phyloP scores from a whole-genome alignment of 1,140 invertebrate genomes.

The Vanessa tameamea region DNA sequence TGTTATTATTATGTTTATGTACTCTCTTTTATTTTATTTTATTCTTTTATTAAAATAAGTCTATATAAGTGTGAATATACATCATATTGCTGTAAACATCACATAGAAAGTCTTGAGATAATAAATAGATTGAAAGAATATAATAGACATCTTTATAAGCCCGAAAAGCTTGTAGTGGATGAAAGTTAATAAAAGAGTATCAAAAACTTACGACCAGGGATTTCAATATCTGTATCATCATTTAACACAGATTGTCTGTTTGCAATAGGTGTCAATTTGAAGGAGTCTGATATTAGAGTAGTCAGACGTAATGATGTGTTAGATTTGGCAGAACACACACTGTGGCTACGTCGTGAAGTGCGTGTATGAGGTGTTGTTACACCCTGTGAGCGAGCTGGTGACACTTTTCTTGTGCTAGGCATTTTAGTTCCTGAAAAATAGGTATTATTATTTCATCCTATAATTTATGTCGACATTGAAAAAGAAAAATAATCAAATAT shows the following conservation, averaged over 20 bases:
- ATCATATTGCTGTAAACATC: too few relatives aligned
- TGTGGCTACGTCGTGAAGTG: constrained; percentile 47
- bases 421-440: constrained; percentile 36
- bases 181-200: background rate
- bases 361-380: constrained; percentile 46
- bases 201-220: constrained; percentile 57
- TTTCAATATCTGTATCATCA: constrained; percentile 62
- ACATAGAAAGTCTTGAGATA: too few relatives aligned
- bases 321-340: constrained; percentile 54
- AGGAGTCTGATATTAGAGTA: constrained; percentile 50
- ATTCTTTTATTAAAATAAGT: too few relatives aligned
- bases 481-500: background rate
- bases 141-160: too few relatives aligned
- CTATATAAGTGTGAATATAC: too few relatives aligned
- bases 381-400: constrained; percentile 58
- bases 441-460: background rate
- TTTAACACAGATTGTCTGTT: constrained; percentile 53
- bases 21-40: too few relatives aligned
- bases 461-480: background rate
- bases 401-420: constrained; percentile 53
- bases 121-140: too few relatives aligned
- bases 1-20: too few relatives aligned
- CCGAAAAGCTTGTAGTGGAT: too few relatives aligned
- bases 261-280: constrained; percentile 52
- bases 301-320: constrained; percentile 51